Evolutionary conservation across 2,113 vertebrate species (phyloP).

Genomic region (Tupaia chinensis): DNA sequence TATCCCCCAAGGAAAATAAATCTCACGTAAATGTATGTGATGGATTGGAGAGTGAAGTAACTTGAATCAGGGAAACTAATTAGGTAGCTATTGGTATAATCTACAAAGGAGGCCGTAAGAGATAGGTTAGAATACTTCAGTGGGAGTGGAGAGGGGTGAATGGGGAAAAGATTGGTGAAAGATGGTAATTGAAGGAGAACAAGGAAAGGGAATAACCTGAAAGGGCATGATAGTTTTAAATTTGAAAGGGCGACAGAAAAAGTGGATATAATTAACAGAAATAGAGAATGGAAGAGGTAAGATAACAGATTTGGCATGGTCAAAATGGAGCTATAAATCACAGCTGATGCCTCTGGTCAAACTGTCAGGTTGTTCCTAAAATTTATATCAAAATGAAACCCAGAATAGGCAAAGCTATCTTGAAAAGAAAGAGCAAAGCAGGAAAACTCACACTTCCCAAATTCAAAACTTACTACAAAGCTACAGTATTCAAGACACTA

Average conservation of each 20-base stretch:
- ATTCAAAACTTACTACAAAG: slow-evolving; percentile 50
- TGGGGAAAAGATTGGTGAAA: neutral
- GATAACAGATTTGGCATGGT: neutral
- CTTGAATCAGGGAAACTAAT: slow-evolving; percentile 10
- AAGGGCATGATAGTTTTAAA: slow-evolving; percentile 41
- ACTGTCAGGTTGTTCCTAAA: slow-evolving; percentile 28
- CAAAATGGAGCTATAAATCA: slow-evolving; percentile 43
- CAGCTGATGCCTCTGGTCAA: slow-evolving; percentile 2
- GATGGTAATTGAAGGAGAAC: neutral
- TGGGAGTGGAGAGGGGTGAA: neutral
- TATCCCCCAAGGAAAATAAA: slow-evolving; percentile 58
- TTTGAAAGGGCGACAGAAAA: neutral
- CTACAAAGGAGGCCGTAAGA: neutral
- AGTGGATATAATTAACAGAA: slow-evolving; percentile 32
- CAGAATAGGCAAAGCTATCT: slow-evolving; percentile 1
- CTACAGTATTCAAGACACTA: slow-evolving; percentile 9
- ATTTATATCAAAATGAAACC: slow-evolving; percentile 32
- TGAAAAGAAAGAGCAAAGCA: slow-evolving; percentile 57
- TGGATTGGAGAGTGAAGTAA: slow-evolving; percentile 47
- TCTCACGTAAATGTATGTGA: slow-evolving; percentile 27
- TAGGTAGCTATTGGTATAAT: slow-evolving; percentile 42
- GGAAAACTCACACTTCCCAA: slow-evolving; percentile 24
- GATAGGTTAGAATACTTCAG: neutral
- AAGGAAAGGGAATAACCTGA: neutral
- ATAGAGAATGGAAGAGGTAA: slow-evolving; percentile 10